Base-by-base conservation (phyloP, 2,113 vertebrate species). In the Hemiprocne comata region DNA sequence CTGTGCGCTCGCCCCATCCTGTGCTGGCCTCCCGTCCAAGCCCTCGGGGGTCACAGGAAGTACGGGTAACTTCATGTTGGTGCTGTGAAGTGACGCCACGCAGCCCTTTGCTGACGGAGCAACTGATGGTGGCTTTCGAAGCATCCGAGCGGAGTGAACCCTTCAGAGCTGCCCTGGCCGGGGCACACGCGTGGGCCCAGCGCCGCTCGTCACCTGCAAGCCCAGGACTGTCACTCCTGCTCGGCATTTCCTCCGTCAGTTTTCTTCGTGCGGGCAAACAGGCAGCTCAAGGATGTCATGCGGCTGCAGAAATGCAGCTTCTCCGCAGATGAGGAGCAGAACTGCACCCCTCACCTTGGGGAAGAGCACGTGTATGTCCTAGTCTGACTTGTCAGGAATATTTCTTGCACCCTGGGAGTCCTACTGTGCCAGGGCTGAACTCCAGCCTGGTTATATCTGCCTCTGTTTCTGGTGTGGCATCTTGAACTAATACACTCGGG, bases 321-420 rank as follows among this genome's bases (percentile, higher is more conserved):
- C 23, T 42, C 38, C 6, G 0, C 13, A 0, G 25, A 3, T 3
- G 36, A 18, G 55, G 54, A 9, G 57, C 29, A 16, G 10, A 2
- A 11, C 24, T 3, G 51, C 58, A 0, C 16, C 26, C 53, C 42
- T 55, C 38, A 4, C 13, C 15, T 21, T 12, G 38, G 72, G 28
- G 11, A 23, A 4, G 61, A 19, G n/a, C 51, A 5, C 0, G 2
- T 3, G 12, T 25, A 2, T 11, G 33, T 34, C 7, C 0, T 4
- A 3, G 33, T 19, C n/a, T 0, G 0, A 0, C 12, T 17, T 13
- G 23, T 5, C 44, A 8, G 58, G 40, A 55, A 0, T 29, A 2
- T 16, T 31, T 36, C 50, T 42, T 11, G 2, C 8, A 0, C 2
- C 17, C 5, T 3, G n/a, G 48, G 34, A 29, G 13, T 4, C 13